A percentile compares a stretch with the other conserved stretches of the same genome.
These are phyloP conservation scores for Helogale parvula DNA, from an alignment of 2,113 vertebrate species.

Conservation along the genomic window DNA sequence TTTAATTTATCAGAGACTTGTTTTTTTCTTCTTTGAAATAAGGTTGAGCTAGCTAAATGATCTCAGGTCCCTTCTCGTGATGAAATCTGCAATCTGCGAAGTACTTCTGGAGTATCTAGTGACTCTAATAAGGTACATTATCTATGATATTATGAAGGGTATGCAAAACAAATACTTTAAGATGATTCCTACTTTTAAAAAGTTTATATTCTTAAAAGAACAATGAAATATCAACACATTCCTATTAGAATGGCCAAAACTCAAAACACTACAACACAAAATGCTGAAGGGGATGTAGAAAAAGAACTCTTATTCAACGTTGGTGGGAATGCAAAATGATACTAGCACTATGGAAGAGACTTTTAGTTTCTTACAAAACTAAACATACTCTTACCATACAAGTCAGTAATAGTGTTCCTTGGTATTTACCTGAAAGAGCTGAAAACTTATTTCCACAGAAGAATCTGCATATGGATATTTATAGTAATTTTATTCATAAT, in stretches of 20 bases:
- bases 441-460: neutral
- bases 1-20: neutral
- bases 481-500: neutral
- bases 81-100: neutral
- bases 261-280: neutral
- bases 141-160: neutral
- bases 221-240: neutral
- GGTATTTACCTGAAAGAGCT: neutral
- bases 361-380: slow-evolving; percentile 12
- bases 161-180: slow-evolving; percentile 13
- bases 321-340: neutral
- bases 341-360: neutral
- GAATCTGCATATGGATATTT: neutral
- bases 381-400: neutral
- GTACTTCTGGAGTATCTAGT: neutral
- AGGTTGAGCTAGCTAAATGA: neutral
- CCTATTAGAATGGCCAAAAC: neutral
- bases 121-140: neutral
- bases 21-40: neutral
- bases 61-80: neutral
- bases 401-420: neutral
- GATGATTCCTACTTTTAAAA: neutral
- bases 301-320: neutral
- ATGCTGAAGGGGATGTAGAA: neutral
- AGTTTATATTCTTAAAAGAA: neutral